phyloP scores from a whole-genome alignment of 2,888 invertebrate genomes.

The Luperina nickerlii region DNA sequence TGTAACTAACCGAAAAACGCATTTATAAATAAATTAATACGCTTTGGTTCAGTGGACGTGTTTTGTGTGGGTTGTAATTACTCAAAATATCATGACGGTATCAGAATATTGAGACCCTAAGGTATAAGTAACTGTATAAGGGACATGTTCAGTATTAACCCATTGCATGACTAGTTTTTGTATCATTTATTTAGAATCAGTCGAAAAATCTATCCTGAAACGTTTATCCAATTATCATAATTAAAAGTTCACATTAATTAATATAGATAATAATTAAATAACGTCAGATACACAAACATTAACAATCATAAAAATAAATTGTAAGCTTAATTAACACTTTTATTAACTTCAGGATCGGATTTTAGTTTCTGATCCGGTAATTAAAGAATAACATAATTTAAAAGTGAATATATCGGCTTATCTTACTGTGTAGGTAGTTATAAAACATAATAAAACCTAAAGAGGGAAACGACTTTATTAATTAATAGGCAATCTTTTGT shows the following conservation, averaged over 20 bases:
- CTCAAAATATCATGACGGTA: conserved; percentile 56
- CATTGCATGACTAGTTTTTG: neutral
- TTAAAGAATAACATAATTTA: conserved; percentile 40
- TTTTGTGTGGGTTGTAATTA: conserved; percentile 62
- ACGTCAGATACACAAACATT: conserved; percentile 4
- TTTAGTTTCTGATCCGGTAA: conserved; percentile 54
- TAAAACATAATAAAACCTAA: conserved; percentile 39
- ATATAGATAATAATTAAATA: conserved; percentile 14
- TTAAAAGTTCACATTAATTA: neutral
- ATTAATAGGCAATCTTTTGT: conserved; percentile 41
- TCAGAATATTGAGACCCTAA: conserved; percentile 18
- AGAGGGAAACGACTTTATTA: conserved; percentile 49
- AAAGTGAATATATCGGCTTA: conserved; percentile 22
- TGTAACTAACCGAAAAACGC: conserved; percentile 85
- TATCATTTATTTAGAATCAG: neutral
- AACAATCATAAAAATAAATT: conserved; percentile 33
- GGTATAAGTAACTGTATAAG: neutral
- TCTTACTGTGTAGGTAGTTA: conserved; percentile 40
- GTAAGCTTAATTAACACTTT: conserved; percentile 45
- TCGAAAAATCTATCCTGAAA: neutral
- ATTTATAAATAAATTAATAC: conserved; percentile 75
- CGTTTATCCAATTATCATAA: neutral
- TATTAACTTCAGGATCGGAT: conserved; percentile 35
- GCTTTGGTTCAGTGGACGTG: conserved; percentile 65
- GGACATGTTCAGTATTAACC: neutral